Evolutionary conservation across 2,797 vertebrate species (phyloP).

Genomic region (Eurystomus glaucurus): DNA sequence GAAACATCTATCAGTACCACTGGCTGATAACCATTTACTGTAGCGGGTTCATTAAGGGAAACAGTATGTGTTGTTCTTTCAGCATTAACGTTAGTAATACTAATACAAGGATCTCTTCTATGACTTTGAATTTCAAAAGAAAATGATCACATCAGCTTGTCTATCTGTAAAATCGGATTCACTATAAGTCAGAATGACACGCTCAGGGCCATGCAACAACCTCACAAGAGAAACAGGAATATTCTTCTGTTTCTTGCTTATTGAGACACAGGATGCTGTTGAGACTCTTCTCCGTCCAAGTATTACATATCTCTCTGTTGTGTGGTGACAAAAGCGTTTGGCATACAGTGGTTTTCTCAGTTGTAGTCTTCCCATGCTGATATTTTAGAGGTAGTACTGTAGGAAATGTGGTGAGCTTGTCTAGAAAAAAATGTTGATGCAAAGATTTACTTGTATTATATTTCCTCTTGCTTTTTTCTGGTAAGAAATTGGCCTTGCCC

Average conservation of each 20-base stretch:
- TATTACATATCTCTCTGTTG: not conserved
- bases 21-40: not conserved
- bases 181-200: not conserved
- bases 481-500: not conserved
- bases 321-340: not conserved
- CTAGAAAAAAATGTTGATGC: not conserved
- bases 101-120: not conserved
- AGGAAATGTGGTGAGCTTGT: not conserved
- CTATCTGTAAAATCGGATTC: not conserved
- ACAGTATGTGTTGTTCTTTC: not conserved
- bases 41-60: not conserved
- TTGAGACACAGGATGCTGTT: not conserved
- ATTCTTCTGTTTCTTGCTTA: not conserved
- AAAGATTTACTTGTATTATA: slow-evolving; percentile 27
- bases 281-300: not conserved
- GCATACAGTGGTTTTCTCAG: not conserved
- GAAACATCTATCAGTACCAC: not conserved
- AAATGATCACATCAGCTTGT: not conserved
- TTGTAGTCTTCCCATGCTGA: not conserved
- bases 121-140: not conserved
- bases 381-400: not conserved
- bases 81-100: not conserved
- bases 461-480: not conserved
- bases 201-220: not conserved
- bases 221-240: not conserved